A percentile compares a stretch with the other conserved stretches of the same genome.
Conservation (phyloP, 2,888 invertebrate species). For the Cerastis leucographa region DNA sequence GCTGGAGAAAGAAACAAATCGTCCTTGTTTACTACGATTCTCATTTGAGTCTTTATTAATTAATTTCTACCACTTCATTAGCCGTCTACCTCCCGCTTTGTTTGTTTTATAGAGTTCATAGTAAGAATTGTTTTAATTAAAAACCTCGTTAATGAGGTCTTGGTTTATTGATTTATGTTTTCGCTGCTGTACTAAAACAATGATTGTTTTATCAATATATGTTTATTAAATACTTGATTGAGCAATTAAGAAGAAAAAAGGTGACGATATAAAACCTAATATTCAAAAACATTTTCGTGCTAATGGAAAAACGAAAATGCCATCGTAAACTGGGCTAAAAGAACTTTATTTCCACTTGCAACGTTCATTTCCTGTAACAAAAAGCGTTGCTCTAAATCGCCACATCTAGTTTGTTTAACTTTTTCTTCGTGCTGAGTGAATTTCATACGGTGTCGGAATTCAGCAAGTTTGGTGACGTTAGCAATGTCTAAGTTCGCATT, state of each 20-base stretch:
- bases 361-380: constrained; percentile 53
- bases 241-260: constrained; percentile 1
- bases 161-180: constrained; percentile 44
- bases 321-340: constrained; percentile 48
- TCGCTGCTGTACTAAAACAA: not conserved
- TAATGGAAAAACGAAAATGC: constrained; percentile 50
- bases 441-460: constrained; percentile 67
- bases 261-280: not conserved
- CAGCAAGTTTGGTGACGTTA: constrained; percentile 69
- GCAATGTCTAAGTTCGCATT: constrained; percentile 76
- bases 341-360: constrained; percentile 59
- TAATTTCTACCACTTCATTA: constrained; percentile 65
- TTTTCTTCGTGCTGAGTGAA: constrained; percentile 64
- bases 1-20: constrained; percentile 65
- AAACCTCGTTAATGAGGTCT: constrained; percentile 46
- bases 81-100: constrained; percentile 55
- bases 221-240: constrained; percentile 15
- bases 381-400: constrained; percentile 36
- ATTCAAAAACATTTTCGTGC: constrained; percentile 12
- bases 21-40: constrained; percentile 64
- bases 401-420: constrained; percentile 60
- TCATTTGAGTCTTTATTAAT: constrained; percentile 62
- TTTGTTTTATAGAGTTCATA: constrained; percentile 49
- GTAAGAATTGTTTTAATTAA: constrained; percentile 52
- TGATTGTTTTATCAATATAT: constrained; percentile 13